These are phyloP conservation scores for Zonitis immaculata DNA, from an alignment of 2,888 invertebrate species.

Conservation along the genomic window DNA sequence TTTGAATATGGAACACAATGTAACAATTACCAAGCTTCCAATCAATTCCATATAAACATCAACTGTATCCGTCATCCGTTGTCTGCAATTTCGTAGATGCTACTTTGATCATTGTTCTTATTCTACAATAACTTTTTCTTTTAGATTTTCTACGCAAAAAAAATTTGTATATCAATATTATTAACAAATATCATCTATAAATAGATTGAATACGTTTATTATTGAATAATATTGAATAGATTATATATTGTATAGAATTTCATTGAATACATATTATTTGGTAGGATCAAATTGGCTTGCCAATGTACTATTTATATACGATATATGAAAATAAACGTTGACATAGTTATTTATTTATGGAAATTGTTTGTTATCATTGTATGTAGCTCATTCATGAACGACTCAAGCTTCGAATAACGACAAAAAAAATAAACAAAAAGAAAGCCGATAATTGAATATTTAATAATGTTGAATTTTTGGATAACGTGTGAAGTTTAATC, in stretches of 20 bases:
- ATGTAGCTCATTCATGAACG: background rate
- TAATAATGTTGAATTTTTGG: too few species aligned
- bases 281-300: background rate
- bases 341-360: background rate
- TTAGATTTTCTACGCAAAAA: background rate
- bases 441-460: too few species aligned
- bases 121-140: too few species aligned
- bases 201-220: too few species aligned
- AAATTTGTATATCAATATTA: background rate
- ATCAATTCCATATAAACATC: background rate
- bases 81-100: background rate
- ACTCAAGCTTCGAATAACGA: too few species aligned
- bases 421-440: too few species aligned
- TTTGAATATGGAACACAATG: background rate
- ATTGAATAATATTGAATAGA: too few species aligned
- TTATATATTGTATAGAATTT: too few species aligned
- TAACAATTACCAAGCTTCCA: background rate
- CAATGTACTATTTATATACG: too few species aligned
- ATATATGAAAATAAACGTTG: background rate
- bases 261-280: too few species aligned
- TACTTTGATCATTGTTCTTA: background rate
- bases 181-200: too few species aligned
- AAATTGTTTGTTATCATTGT: background rate
- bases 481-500: too few species aligned
- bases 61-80: background rate